Conservation (phyloP, 2,888 invertebrate species). For the Congeria kusceri region DNA sequence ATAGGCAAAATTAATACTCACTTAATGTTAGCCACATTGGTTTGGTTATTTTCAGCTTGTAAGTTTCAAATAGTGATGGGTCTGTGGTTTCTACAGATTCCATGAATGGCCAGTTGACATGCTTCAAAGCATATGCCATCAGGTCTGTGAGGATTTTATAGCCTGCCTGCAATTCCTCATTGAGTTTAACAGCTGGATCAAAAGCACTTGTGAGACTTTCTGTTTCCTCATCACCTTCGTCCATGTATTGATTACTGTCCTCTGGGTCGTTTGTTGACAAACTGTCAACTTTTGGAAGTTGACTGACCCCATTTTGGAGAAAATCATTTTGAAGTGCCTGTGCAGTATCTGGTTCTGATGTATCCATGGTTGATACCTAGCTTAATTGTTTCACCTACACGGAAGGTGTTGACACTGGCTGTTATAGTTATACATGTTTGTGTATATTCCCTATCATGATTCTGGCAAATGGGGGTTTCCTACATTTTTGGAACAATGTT, state of each 20-base stretch:
- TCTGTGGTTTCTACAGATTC: constrained; percentile 84
- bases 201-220: constrained; percentile 8
- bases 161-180: constrained; percentile 81
- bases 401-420: no score
- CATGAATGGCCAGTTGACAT: constrained; percentile 85
- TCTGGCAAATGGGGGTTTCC: constrained; percentile 53
- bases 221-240: constrained; percentile 52
- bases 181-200: constrained; percentile 57
- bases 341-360: not conserved
- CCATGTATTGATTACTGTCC: constrained; percentile 38
- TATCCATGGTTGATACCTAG: constrained; percentile 17
- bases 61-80: constrained; percentile 84
- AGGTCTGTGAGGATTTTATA: constrained; percentile 85
- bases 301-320: constrained; percentile 32
- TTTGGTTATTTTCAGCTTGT: constrained; percentile 85
- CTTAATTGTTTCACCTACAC: not conserved
- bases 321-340: not conserved
- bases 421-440: constrained; percentile 25
- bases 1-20: constrained; percentile 75
- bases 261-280: constrained; percentile 56
- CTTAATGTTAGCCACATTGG: constrained; percentile 87
- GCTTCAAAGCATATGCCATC: constrained; percentile 84
- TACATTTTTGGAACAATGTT: constrained; percentile 46
- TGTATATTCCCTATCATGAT: constrained; percentile 37
- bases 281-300: constrained; percentile 63